Evolutionary conservation across 2,797 vertebrate species (phyloP), one percentile per base, ranked within the genome.

Genomic region (Myotis pilosus): DNA sequence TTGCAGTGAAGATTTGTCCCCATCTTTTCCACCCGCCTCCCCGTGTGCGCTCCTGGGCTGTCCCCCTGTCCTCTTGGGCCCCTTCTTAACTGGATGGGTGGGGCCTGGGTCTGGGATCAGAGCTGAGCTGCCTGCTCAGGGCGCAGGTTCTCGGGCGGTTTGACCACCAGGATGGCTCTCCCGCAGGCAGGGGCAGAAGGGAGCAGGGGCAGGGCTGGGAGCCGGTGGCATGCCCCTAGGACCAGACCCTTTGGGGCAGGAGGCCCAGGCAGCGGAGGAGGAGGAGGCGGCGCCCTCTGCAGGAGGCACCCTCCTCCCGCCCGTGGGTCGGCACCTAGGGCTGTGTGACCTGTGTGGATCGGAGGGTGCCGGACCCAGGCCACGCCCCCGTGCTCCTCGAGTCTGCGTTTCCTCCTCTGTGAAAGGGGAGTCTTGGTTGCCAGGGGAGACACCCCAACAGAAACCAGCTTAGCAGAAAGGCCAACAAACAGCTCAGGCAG

Each of bases 161-260:
- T 8, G 55, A 23, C 25, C 36, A n/a, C 57, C 41, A 49, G 25
- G 16, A 20, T 12, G n/a, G 55, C 22, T 72, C 17, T 19, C 71
- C 92, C 20, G 36, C 3, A 19, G 2, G 10, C n/a, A 16, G 47
- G 25, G 38, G 13, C 44, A 7, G 64, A 41, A 86, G 23, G 1
- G 1, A 19, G 33, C 4, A 3, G 64, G 78, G 6, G 3, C 55
- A 15, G 33, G 60, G 22, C 36, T 75, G 19, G 38, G n/a, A 13
- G 55, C 9, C 30, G 19, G 41, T 7, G 2, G 4, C 0, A 0
- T 36, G 10, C 15, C 62, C 6, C 1, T 0, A n/a, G 66, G 30
- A 36, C 41, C 36, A n/a, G 44, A 44, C 5, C 64, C 38, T 92
- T 17, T 25, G 28, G 11, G 62, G 49, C 10, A n/a, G 60, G 30